Evolutionary conservation across 2,888 invertebrate genomes (phyloP), one percentile per base, ranked within the genome.

Genomic region (Pandemis heparana): DNA sequence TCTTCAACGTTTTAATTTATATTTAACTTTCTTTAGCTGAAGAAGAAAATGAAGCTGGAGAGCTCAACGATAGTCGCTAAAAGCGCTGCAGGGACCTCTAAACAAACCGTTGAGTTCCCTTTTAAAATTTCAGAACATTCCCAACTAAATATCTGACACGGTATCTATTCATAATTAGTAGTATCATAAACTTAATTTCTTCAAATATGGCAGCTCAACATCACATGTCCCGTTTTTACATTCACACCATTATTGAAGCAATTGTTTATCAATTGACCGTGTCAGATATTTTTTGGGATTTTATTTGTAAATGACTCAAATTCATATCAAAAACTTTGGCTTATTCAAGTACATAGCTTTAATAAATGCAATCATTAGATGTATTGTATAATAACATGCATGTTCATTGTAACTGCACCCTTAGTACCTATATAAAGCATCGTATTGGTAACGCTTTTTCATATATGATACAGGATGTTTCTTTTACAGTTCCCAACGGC

Each of bases 41-140:
- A 87, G 91, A 94, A 94, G 92, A 93, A 92, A 85, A 81, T 81
- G 78, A 92, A 91, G 87, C 77, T 87, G 81, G 92, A 90, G 79
- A 83, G 81, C 78, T 77, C 87, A 71, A 77, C 84, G 77, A 80
- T 83, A 76, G 77, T 84, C 74, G 75, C 79, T 83, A 88, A 83
- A 81, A 83, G 83, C 83, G 82, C 80, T 80, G 85, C 86, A 78
- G 89, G 87, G 80, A 78, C 89, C 77, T 89, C 92, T 80, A 90
- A 87, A 82, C 79, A 86, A 89, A 88, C 90, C 87, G 94, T 94
- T 92, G 92, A 92, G 92, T 92, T 81, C 85, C 83, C 83, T 81
- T 79, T 79, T 78, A 79, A 68, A 73, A 62, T 43, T 67, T 16
- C 23, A 39, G 56, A 63, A 59, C 41, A 68, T 43, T 18, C 16